phyloP scores from a whole-genome alignment of 2,888 invertebrate species.

The Drosophila flavopinicola region DNA sequence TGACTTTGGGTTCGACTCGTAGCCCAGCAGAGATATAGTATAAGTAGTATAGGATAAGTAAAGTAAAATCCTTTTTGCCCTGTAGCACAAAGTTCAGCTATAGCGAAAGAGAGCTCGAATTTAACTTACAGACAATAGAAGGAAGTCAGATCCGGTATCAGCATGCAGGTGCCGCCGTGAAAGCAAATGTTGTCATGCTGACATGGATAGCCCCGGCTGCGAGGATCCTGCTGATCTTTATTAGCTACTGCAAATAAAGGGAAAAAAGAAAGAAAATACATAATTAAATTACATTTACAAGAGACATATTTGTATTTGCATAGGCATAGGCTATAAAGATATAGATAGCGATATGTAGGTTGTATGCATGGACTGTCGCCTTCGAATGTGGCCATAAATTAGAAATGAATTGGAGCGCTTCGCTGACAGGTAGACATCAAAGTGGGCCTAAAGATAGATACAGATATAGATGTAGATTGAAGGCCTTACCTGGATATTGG shows the following conservation, averaged over 20 bases:
- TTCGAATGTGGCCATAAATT: constrained; percentile 73
- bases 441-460: constrained; percentile 3
- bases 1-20: constrained; percentile 46
- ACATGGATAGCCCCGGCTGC: constrained; percentile 83
- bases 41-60: too few relatives aligned
- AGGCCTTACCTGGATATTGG: constrained; percentile 78
- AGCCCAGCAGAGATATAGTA: background rate
- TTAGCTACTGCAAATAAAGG: constrained; percentile 77
- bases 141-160: constrained; percentile 91
- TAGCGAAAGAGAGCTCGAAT: too few relatives aligned
- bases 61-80: too few relatives aligned
- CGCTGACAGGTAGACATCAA: constrained; percentile 52
- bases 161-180: constrained; percentile 94
- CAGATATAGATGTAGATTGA: constrained; percentile 1
- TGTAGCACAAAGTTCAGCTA: too few relatives aligned
- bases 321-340: background rate
- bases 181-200: constrained; percentile 88
- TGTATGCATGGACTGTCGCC: constrained; percentile 47
- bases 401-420: constrained; percentile 75
- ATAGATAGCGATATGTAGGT: constrained; percentile 10
- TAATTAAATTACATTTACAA: constrained; percentile 16
- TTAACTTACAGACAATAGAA: constrained; percentile 93
- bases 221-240: constrained; percentile 84
- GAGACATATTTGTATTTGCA: background rate
- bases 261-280: constrained; percentile 9